Evolutionary conservation across 2,113 vertebrate species (phyloP), one percentile per base, ranked within the genome.

Genomic region (human (Homo sapiens)): DNA sequence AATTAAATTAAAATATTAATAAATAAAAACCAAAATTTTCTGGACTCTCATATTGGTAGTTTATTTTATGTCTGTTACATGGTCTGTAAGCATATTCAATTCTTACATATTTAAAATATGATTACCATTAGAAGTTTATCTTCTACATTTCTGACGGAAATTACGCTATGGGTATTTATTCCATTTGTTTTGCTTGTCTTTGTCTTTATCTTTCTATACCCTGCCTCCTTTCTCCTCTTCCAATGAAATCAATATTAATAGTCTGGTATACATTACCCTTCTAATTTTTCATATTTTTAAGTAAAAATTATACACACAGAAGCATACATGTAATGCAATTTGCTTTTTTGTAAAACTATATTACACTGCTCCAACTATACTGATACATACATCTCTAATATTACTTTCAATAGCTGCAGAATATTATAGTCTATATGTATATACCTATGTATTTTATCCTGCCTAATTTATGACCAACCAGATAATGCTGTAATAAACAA

Each of bases 1-100:
- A 88, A 76, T 84, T 52, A 75, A 90, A 68, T 87, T 91, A 90
- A 93, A 93, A 59, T 59, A 88, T 66, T 70, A 89, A 94, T 6
- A 85, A 80, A 43, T 48, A 68, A 57, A 30, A n/a, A 38, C 0
- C 84, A 92, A n/a, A 27, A 6, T 40, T 72, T 75, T 27, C 17
- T 83, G 22, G 27, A 84, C 8, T 27, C 3, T 55, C 14, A 52
- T 91, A 45, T 50, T 86, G 87, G 20, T 50, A 30, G 68, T 91
- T 94, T 79, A 88, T 4, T 68, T 88, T 66, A 48, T 84, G 32
- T 4, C 22, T 79, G 2, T 59, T 35, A 83, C 3, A 16, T 32
- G 78, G 25, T 48, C 23, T 12, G 22, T 68, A 16, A 96, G 5
- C 27, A 81, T 20, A 87, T 61, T 75, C 18, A 66, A 59, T 83